Evolutionary conservation across 2,888 invertebrate genomes (phyloP), one percentile per base, ranked within the genome.

Genomic region (Malthinus seriepunctatus): DNA sequence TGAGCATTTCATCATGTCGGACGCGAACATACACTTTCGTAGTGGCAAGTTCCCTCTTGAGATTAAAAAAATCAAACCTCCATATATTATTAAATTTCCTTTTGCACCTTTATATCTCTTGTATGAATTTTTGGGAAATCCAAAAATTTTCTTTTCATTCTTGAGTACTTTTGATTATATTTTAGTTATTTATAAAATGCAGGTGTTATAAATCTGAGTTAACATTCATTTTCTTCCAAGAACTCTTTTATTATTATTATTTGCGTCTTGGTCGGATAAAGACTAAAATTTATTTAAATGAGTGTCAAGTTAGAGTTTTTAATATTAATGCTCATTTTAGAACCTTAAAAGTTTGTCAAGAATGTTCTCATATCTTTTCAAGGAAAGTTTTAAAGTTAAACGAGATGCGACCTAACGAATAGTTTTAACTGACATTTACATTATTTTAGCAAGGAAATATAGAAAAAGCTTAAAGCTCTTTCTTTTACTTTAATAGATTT

Each of bases 281-380:
- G 55, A 62, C 56, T 55, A 54, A 60, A 63, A 60, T 60, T 60
- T 63, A 63, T 63, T 63, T 63, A 63, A 63, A 63, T 63, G 63
- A 63, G 60, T 57, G 57, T 60, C 63, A 63, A 63, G 60, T 54
- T 50, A 47, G 53, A 54, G 56, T 55, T 56, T 60, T 56, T 63
- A 60, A 63, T 63, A 63, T 63, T 60, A 63, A 63, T 63, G 60
- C 53, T 60, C 48, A 51, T 56, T 63, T 63, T 60, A 57, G 37
- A 44, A 58, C 47, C 47, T 53, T 49, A 53, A 53, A 58, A 58
- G 53, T 58, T 57, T 58, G 58, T 58, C 53, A 53, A 46, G 58
- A 58, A 58, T 53, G 52, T 37, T 32, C 50, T 49, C 49, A 54
- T 53, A 53, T 58, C 39, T 48, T 34, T 45, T 10, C 10, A 47